Evolutionary conservation across 2,888 invertebrate species (phyloP).

Genomic region (Odontocolon sp.): DNA sequence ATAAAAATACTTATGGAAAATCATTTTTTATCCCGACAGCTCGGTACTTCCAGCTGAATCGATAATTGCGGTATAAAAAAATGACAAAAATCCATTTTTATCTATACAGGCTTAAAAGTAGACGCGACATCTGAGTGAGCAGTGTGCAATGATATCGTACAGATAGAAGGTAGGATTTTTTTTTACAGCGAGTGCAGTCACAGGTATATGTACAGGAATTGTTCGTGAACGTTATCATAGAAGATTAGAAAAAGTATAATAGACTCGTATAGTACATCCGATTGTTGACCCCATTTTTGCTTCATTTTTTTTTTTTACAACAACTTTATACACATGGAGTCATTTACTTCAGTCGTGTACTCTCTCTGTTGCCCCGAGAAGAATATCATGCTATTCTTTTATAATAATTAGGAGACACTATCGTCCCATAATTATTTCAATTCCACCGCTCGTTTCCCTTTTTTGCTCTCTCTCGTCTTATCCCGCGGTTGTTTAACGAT

Average conservation of each 20-base stretch:
- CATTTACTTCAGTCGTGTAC: conserved; percentile 50
- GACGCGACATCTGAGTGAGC: neutral
- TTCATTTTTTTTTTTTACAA: conserved; percentile 26
- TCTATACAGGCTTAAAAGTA: conserved; percentile 12
- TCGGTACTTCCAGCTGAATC: neutral
- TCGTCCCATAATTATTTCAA: conserved; percentile 1
- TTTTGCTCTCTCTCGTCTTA: neutral
- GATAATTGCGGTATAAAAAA: neutral
- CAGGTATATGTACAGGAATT: conserved; percentile 35
- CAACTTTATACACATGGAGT: conserved; percentile 37
- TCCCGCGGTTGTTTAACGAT: too few relatives aligned
- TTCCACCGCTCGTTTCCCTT: neutral
- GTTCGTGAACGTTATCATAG: conserved; percentile 33
- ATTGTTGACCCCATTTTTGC: neutral
- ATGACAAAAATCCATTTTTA: neutral
- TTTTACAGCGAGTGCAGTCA: conserved; percentile 27
- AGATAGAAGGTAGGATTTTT: conserved; percentile 15
- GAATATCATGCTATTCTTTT: conserved; percentile 6
- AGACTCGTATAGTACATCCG: conserved; percentile 36
- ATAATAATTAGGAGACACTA: neutral
- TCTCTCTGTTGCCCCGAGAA: conserved; percentile 43
- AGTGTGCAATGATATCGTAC: conserved; percentile 3
- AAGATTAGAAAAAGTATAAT: conserved; percentile 57
- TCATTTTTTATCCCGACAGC: neutral
- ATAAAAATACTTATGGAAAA: neutral